Evolutionary conservation across 2,888 invertebrate genomes (phyloP), one percentile per base, ranked within the genome.

Genomic region (Aradus depressus): DNA sequence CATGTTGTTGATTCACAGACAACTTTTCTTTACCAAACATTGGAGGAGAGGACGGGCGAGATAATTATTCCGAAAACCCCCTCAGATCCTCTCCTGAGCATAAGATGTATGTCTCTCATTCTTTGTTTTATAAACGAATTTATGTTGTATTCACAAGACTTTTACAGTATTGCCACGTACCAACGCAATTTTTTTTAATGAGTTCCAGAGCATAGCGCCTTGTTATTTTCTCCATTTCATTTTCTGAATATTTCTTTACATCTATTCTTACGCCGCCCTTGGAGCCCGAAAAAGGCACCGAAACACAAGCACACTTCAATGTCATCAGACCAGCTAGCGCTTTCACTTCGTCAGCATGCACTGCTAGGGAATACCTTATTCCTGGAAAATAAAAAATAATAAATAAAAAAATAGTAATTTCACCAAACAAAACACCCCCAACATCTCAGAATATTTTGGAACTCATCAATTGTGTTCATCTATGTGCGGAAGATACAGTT

Each of bases 321-420:
- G 87, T 85, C 86, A 87, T 88, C 62, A 87, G 68, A 23, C 84
- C 79, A 1, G 85, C 80, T 55, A 88, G 68, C n/a, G 86, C 87
- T 66, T 80, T 82, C 39, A 87, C 84, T 64, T 85, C 84, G 63
- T 81, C 84, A 49, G 78, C 70, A 57, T 78, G 73, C 2, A 84
- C 82, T 60, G 76, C 72, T 57, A 73, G 65, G 3, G 80, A 76
- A 68, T 74, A 58, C 16, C 60, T 49, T 8, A 60, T 53, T 2
- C 60, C 60, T 59, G 37, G 22, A 44, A 50, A n/a, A 16, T 12
- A 23, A 5, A 34, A 18, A 19, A 32, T 8, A 18, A 28, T 4
- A 5, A 16, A n/a, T n/a, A n/a, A n/a, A n/a, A n/a, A n/a, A n/a
- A n/a, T n/a, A n/a, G n/a, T n/a, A n/a, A n/a, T n/a, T n/a, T n/a